Percentiles rank a stretch among this genome's conserved stretches.
These are phyloP conservation scores for Eulemur mongoz DNA, from an alignment of 2,797 vertebrate species.

Conservation along the genomic window DNA sequence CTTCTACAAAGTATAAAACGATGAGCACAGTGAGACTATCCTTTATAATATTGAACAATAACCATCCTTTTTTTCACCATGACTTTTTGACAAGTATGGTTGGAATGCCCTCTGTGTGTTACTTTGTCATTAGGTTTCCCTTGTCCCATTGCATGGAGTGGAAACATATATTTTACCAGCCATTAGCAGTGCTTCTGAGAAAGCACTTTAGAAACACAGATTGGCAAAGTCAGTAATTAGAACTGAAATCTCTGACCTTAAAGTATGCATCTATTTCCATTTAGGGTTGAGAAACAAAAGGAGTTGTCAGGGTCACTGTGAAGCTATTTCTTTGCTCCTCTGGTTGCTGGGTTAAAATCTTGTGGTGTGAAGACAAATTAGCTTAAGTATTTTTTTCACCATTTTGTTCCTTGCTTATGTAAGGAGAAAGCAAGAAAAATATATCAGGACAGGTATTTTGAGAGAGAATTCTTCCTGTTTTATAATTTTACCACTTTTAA, in stretches of 20 bases:
- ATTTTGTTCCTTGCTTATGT: background rate
- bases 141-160: background rate
- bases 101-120: background rate
- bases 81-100: background rate
- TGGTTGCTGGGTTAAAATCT: background rate
- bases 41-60: background rate
- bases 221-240: background rate
- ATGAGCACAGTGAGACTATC: background rate
- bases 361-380: background rate
- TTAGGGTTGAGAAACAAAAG: background rate
- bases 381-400: background rate
- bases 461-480: background rate
- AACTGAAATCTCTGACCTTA: background rate
- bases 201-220: background rate
- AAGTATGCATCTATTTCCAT: background rate
- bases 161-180: background rate
- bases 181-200: background rate
- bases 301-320: background rate
- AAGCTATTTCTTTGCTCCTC: background rate
- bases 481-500: background rate
- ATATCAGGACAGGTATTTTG: background rate
- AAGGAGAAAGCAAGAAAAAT: background rate
- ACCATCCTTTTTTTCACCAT: background rate
- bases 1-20: background rate
- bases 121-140: background rate